Evolutionary conservation across 2,113 vertebrate species (phyloP), one percentile per base, ranked within the genome.

Genomic region (Taurulus bubalis): DNA sequence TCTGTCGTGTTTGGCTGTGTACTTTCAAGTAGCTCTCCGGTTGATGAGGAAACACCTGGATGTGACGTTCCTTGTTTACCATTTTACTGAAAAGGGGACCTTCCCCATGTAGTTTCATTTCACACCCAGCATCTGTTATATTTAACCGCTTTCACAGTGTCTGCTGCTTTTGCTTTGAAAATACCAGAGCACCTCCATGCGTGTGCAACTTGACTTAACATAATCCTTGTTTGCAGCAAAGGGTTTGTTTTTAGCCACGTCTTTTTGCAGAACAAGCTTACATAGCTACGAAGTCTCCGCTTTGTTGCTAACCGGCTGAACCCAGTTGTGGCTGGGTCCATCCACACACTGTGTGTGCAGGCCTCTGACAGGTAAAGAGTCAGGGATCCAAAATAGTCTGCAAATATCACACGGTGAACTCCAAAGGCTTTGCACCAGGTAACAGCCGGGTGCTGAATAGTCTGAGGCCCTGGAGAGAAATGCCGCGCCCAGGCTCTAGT

Each of bases 391-490:
- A 66, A 77, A 75, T 72, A 77, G 65, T 83, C 45, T 84, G 77
- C 51, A 90, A 92, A 92, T 87, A 90, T 91, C 84, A 77, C 90
- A 85, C 42, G 1, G 42, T 85, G 53, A 53, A 84, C 72, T 92
- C 71, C 75, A 89, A 86, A 90, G 79, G 36, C 71, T 75, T 47
- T 2, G 58, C 34, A 4, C 74, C 71, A 80, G 67, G 73, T 92
- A 75, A 73, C 90, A 86, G 77, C 22, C 26, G 16, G 67, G 72
- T 79, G 82, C 85, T 51, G 73, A 90, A 82, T 64, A 89, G 74
- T 85, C 89, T 85, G 73, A 77, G 79, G 74, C 82, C 78, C 34
- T 32, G 56, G 73, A 69, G 85, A 86, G 85, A 92, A 95, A 94
- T 95, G 84, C 92, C 69, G 24, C 91, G 3, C 53, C 62, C 65